Evolutionary conservation across 2,888 invertebrate genomes (phyloP), one percentile per base, ranked within the genome.

Genomic region (Blastobasis lacticolella): DNA sequence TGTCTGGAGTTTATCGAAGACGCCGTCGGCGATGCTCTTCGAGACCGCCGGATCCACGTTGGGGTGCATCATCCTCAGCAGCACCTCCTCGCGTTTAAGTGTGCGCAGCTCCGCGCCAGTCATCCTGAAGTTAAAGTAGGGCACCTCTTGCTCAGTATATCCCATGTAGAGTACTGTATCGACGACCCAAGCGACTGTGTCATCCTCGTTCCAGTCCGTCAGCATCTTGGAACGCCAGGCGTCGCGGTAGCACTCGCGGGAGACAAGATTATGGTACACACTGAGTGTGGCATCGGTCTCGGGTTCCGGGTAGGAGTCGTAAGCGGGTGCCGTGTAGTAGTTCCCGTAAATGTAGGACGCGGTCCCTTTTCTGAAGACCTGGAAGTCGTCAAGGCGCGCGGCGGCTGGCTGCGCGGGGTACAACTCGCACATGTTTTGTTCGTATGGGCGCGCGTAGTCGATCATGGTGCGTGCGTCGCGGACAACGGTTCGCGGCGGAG

Each of bases 221-320:
- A 91, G 76, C 46, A 81, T 77, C 63, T 90, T 91, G 63, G 77
- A 78, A 54, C 81, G 81, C 91, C 91, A 91, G 45, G 88, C 88
- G 38, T 85, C 85, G 40, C 77, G 69, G 54, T 71, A 73, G 64
- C 78, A 78, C 57, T 81, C 81, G 48, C 81, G 69, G 58, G 75
- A 70, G 62, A 83, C 75, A 55, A 88, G 74, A 62, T 72, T 82
- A 72, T 84, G 84, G 73, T 88, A 88, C 8, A 84, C 81, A 55
- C 68, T 78, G 55, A 71, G 67, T 46, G 81, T 72, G 52, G 71
- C 66, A 55, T 84, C 83, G 48, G 79, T 70, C 49, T 86, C 88
- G 2, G 81, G 76, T 50, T 86, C 86, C 38, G 69, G 64, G 68
- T 79, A 87, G 38, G 68, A 62, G 50, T 86, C 83, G 71, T 81